These are phyloP conservation scores for Drosophila kohkoa DNA, from an alignment of 1,140 invertebrate species.

Conservation along the genomic window DNA sequence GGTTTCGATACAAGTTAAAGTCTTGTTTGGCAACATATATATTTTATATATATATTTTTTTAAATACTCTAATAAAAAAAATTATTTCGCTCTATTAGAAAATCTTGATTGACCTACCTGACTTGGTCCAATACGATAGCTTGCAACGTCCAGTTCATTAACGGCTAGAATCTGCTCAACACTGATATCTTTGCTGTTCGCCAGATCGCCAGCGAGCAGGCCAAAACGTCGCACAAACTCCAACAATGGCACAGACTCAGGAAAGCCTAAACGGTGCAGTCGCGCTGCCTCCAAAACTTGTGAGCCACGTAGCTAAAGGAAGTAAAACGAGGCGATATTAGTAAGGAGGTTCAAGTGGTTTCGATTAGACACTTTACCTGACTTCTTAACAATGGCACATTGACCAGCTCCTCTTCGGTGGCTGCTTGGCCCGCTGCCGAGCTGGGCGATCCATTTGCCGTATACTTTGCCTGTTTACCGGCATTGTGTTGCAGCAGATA, in stretches of 20 bases:
- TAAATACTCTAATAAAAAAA: background rate
- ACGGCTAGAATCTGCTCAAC: slow-evolving; percentile 93
- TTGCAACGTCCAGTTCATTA: slow-evolving; percentile 94
- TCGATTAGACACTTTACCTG: slow-evolving; percentile 86
- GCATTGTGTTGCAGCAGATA: slow-evolving; percentile 93
- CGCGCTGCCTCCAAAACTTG: slow-evolving; percentile 95
- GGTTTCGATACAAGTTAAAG: too few species aligned
- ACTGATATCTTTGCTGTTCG: slow-evolving; percentile 87
- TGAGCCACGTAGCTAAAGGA: slow-evolving; percentile 90
- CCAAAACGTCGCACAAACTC: slow-evolving; percentile 91
- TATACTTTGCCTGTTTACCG: slow-evolving; percentile 81
- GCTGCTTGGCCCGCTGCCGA: slow-evolving; percentile 61
- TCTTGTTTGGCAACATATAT: too few species aligned
- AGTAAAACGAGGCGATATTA: slow-evolving; percentile 3
- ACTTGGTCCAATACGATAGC: slow-evolving; percentile 95
- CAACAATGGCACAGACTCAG: slow-evolving; percentile 93
- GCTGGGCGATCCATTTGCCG: slow-evolving; percentile 69
- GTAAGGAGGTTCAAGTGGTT: too few species aligned
- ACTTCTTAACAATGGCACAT: slow-evolving; percentile 94
- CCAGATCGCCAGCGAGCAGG: slow-evolving; percentile 69
- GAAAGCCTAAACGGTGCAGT: slow-evolving; percentile 96
- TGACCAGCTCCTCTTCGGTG: slow-evolving; percentile 88
- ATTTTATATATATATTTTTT: too few species aligned
- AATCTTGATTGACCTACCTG: slow-evolving; percentile 88
- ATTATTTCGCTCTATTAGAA: too few species aligned